These are phyloP conservation scores for Campoletis raptor DNA, from an alignment of 2,888 invertebrate species.

Conservation along the genomic window DNA sequence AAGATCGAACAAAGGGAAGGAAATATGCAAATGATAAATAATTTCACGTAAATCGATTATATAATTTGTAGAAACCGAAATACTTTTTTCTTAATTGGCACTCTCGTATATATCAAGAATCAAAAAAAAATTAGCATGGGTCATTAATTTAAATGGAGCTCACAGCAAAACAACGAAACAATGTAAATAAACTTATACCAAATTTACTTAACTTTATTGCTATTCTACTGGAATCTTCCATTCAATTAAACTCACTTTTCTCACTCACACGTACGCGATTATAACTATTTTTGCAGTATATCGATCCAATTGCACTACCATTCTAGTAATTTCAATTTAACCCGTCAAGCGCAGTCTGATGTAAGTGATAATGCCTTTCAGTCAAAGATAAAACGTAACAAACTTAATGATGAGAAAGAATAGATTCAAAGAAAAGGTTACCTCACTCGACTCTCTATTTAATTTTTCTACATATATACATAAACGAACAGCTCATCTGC, in stretches of 20 bases:
- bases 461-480: background rate
- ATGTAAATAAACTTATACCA: background rate
- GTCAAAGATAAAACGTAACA: constrained; percentile 6
- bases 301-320: background rate
- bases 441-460: background rate
- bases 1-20: background rate
- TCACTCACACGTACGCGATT: background rate
- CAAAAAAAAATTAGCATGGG: background rate
- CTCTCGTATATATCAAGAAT: background rate
- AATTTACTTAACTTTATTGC: background rate
- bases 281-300: background rate
- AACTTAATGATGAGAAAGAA: constrained; percentile 1
- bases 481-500: background rate
- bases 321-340: background rate
- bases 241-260: background rate
- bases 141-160: background rate
- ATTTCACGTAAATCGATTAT: background rate
- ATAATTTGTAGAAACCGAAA: background rate
- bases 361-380: background rate
- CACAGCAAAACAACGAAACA: background rate
- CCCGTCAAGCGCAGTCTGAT: background rate
- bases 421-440: constrained; percentile 12
- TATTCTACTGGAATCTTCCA: background rate
- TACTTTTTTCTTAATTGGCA: background rate
- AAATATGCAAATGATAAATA: background rate